Evolutionary conservation across 2,888 invertebrate genomes (phyloP).

Genomic region (Tipula lateralis): DNA sequence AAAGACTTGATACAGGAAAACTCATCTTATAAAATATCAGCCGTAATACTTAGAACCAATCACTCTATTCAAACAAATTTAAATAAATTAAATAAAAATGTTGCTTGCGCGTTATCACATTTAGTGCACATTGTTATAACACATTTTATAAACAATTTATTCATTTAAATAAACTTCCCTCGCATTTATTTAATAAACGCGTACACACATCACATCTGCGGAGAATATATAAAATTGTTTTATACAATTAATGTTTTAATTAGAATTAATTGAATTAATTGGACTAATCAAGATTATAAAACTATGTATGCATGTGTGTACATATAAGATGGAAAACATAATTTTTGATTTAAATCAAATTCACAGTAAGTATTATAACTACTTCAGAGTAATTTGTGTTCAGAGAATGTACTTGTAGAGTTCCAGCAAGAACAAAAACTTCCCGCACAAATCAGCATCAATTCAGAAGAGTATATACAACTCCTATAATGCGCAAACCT

Average conservation of each 20-base stretch:
- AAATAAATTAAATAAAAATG: background rate
- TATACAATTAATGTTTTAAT: background rate
- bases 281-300: background rate
- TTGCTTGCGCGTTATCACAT: background rate
- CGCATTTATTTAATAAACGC: background rate
- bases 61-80: background rate
- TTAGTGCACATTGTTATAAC: background rate
- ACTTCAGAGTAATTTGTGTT: background rate
- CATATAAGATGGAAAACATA: background rate
- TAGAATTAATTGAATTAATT: background rate
- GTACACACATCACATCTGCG: background rate
- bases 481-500: background rate
- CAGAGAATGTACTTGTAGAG: background rate
- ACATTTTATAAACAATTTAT: background rate
- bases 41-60: background rate
- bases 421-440: background rate
- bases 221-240: background rate
- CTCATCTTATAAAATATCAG: background rate
- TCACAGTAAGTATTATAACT: background rate
- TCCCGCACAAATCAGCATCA: background rate
- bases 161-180: background rate
- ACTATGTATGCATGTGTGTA: background rate
- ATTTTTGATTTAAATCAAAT: constrained; percentile 6
- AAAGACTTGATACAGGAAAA: background rate
- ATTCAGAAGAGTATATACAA: background rate